Evolutionary conservation across 92 coral and sea anemone genomes (phyloP).

Genomic region (Isaurus tuberculatus): DNA sequence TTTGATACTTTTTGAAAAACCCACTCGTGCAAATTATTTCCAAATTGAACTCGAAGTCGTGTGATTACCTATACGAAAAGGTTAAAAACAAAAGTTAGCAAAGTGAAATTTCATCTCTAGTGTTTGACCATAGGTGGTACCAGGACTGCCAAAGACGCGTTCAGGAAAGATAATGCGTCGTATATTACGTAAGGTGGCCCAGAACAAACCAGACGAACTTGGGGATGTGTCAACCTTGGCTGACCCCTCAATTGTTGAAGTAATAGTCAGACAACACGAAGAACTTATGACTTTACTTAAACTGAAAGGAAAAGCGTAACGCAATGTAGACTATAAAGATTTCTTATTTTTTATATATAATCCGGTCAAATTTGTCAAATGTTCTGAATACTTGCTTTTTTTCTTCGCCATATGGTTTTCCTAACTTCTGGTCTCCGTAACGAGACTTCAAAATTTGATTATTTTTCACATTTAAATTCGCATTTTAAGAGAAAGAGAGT

Average conservation of each 20-base stretch:
- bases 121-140: constrained; percentile 74
- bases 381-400: neutral
- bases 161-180: constrained; percentile 99
- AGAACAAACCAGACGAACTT: constrained; percentile 87
- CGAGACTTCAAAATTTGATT: neutral
- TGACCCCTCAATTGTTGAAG: constrained; percentile 94
- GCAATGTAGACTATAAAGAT: neutral
- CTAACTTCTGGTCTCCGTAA: neutral
- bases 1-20: too few relatives aligned
- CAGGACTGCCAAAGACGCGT: constrained; percentile 97
- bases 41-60: too few relatives aligned
- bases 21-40: too few relatives aligned
- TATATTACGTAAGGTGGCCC: constrained; percentile 94
- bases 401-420: neutral
- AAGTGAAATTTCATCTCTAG: too few relatives aligned
- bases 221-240: constrained; percentile 97
- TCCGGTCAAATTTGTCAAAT: neutral
- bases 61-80: too few relatives aligned
- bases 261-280: constrained; percentile 83
- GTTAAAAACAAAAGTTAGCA: too few relatives aligned
- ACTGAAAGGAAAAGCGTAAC: constrained; percentile 48
- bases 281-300: constrained; percentile 67
- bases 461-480: neutral
- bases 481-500: neutral
- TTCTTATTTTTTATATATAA: neutral